Evolutionary conservation across 23 tunicate genomes (phyloP), one percentile per base, ranked within the genome.

Genomic region (Ascidia mentula): DNA sequence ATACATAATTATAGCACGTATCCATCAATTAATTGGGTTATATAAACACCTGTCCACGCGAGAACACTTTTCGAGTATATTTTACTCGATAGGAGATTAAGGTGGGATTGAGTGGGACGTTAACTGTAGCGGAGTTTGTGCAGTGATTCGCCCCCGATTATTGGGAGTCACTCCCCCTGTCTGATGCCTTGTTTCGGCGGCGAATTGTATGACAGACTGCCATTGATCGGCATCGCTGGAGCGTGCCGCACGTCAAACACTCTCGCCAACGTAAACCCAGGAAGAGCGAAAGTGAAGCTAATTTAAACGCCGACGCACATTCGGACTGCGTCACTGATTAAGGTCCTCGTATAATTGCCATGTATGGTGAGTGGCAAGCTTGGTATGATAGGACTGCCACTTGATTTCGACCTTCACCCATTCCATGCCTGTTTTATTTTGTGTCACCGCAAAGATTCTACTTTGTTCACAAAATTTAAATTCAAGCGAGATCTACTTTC

Each of bases 311-410:
- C 65, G 13, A 53, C 65, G 65, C 65, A 28, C 65, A 53, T 28
- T 53, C 24, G 12, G 22, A 20, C 24, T 20, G 24, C 65, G 65
- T 53, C 65, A 53, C 65, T 53, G 65, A 53, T 53, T 53, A 6
- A 42, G 65, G 65, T 28, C 65, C 65, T 20, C 4, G 65, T 53
- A n/a, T n/a, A 53, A 53, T 53, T 53, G 13, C 65, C 65, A 53
- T 53, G 65, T 53, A 20, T 53, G 65, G 65, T 53, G 65, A 53
- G 65, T 53, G 65, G 65, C 53, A 28, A 53, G 28, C 65, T 26
- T 20, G 28, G 65, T 53, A 53, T n/a, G n/a, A 53, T 53, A 53
- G 22, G 65, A 53, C 65, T 53, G 65, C 28, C 65, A 53, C 65
- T 53, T 53, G 65, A 53, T 53, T 6, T 28, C 24, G 65, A 28